These are phyloP conservation scores for Chaetorhynchus papuensis DNA, from an alignment of 2,113 vertebrate species.

Conservation along the genomic window DNA sequence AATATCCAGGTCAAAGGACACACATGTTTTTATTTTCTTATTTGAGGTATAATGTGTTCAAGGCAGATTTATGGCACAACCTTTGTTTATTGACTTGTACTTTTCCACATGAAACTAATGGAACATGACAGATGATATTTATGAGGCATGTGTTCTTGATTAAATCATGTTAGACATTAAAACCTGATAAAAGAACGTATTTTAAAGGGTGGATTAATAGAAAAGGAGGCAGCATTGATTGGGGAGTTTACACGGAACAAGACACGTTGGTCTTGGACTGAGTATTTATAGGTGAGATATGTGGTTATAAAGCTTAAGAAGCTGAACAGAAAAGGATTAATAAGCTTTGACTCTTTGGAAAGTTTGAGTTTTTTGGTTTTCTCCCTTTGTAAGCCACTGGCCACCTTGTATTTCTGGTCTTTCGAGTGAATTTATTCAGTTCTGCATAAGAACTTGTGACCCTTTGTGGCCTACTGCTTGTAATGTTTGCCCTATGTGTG, in stretches of 20 bases:
- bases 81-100: conserved; percentile 84
- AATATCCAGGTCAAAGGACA: conserved; percentile 79
- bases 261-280: conserved; percentile 40
- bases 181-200: conserved; percentile 78
- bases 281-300: conserved; percentile 41
- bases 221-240: conserved; percentile 67
- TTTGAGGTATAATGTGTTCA: conserved; percentile 83
- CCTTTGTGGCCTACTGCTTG: neutral
- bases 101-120: conserved; percentile 81
- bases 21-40: conserved; percentile 84
- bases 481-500: accelerated
- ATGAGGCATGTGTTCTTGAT: conserved; percentile 81
- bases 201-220: conserved; percentile 74
- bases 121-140: conserved; percentile 83
- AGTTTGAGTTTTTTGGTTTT: conserved; percentile 3
- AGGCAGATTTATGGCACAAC: conserved; percentile 83
- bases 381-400: neutral
- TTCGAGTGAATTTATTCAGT: conserved; percentile 20
- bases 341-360: conserved; percentile 30
- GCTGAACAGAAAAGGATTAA: conserved; percentile 27
- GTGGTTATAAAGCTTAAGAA: conserved; percentile 44
- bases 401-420: conserved; percentile 10
- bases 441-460: neutral
- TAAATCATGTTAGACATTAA: conserved; percentile 83
- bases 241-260: conserved; percentile 52